Percentiles rank a stretch among this genome's conserved stretches.
Conservation (phyloP, 2,113 vertebrate genomes). For the Heterocephalus glaber region DNA sequence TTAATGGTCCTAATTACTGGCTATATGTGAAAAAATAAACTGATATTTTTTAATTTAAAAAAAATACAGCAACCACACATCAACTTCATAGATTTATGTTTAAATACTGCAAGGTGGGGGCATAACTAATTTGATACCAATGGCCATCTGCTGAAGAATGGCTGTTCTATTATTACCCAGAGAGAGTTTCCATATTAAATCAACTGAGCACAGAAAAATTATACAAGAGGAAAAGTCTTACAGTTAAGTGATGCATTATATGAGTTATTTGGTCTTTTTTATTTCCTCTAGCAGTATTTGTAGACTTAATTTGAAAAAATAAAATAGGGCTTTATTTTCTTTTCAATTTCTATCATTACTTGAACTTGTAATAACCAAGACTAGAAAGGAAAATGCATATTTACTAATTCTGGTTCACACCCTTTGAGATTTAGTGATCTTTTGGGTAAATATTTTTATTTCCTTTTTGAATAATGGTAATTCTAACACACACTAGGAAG, state of each 20-base stretch:
- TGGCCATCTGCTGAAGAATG: neutral
- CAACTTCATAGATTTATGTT: neutral
- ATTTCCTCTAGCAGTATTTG: neutral
- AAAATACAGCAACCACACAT: neutral
- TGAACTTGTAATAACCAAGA: neutral
- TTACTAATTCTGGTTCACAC: neutral
- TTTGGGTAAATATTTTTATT: neutral
- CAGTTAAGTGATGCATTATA: neutral
- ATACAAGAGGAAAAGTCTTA: neutral
- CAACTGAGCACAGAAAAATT: neutral
- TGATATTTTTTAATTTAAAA: slow-evolving; percentile 5
- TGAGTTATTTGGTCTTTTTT: neutral
- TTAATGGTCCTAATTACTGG: neutral
- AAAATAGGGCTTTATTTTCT: neutral
- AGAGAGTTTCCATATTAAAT: neutral
- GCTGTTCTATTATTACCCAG: neutral
- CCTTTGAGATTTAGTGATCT: neutral
- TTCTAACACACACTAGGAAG: neutral
- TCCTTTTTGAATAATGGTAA: neutral
- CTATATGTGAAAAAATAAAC: neutral
- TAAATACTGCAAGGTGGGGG: neutral
- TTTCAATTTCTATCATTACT: neutral
- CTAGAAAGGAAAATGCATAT: neutral
- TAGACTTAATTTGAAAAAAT: slow-evolving; percentile 19
- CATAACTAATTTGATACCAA: neutral